Percentiles rank a stretch among this genome's conserved stretches.
phyloP scores from a whole-genome alignment of 2,888 invertebrate species.

The Apodemia zela region DNA sequence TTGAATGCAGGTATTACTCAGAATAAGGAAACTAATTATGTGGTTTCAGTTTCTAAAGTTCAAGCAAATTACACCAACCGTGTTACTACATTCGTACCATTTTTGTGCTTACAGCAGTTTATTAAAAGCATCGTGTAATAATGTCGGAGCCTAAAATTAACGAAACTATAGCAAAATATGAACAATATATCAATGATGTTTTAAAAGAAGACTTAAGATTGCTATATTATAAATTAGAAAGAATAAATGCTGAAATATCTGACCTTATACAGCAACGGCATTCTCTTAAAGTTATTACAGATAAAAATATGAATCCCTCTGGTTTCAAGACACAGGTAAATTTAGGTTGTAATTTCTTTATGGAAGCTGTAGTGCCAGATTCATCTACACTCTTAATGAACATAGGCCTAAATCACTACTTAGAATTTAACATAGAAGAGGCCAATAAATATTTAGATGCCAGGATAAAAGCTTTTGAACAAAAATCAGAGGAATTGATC shows the following conservation, averaged over 20 bases:
- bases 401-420: constrained; percentile 87
- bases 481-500: constrained; percentile 81
- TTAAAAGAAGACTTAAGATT: constrained; percentile 85
- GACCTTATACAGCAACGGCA: constrained; percentile 88
- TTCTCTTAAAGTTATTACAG: constrained; percentile 82
- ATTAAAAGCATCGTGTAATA: constrained; percentile 9
- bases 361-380: constrained; percentile 86
- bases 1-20: no score
- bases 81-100: no score
- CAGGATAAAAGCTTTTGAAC: constrained; percentile 83
- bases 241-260: constrained; percentile 83
- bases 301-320: constrained; percentile 69
- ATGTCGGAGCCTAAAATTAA: constrained; percentile 49
- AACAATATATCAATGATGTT: constrained; percentile 88
- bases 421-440: constrained; percentile 86
- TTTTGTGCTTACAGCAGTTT: neutral
- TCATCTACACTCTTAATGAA: constrained; percentile 84
- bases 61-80: no score
- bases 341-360: constrained; percentile 91
- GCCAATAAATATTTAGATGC: constrained; percentile 86
- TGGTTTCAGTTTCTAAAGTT: no score
- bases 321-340: constrained; percentile 82
- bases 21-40: no score
- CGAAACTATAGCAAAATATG: constrained; percentile 72
- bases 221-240: constrained; percentile 80